phyloP scores from a whole-genome alignment of 2,113 vertebrate species.

The Cyanistes caeruleus region DNA sequence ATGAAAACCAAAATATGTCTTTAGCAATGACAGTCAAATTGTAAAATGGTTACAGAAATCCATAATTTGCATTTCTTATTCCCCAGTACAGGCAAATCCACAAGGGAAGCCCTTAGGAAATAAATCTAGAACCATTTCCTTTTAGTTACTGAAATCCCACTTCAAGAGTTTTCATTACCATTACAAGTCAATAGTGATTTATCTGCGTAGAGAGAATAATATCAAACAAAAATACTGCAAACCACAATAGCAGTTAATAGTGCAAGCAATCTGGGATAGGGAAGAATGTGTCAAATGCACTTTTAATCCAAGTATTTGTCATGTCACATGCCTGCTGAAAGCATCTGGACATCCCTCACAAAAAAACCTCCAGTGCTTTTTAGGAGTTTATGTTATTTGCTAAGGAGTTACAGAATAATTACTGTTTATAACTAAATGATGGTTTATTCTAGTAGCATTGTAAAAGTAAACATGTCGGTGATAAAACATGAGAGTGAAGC shows the following conservation, averaged over 20 bases:
- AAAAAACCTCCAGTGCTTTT: background rate
- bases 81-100: background rate
- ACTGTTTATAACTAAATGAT: background rate
- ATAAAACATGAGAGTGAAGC: background rate
- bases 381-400: background rate
- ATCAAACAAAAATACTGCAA: background rate
- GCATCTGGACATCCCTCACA: background rate
- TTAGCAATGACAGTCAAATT: background rate
- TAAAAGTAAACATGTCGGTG: background rate
- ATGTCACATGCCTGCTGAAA: background rate
- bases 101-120: background rate
- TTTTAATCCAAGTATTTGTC: background rate
- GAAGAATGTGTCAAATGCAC: rapidly evolving
- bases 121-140: background rate
- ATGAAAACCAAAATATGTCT: background rate
- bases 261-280: background rate
- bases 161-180: background rate
- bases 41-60: background rate
- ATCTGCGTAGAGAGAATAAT: background rate
- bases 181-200: background rate
- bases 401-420: background rate
- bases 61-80: background rate
- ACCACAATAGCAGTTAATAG: background rate
- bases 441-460: background rate
- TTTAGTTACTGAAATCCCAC: background rate